These are phyloP conservation scores for Vimba vimba DNA, from an alignment of 2,113 vertebrate genomes.

Conservation along the genomic window DNA sequence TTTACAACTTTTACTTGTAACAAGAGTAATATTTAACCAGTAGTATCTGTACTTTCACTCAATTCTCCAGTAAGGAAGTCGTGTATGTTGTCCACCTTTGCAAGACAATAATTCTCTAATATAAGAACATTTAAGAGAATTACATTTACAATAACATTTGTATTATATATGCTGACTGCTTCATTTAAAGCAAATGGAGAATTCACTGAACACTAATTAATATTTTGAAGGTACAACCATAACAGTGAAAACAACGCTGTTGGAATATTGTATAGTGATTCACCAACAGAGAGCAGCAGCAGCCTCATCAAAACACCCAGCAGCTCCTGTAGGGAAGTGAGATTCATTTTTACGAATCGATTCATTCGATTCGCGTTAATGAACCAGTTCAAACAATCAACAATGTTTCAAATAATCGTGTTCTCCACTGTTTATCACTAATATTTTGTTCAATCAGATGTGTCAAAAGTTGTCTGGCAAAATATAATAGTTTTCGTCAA, in stretches of 20 bases:
- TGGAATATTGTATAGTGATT: neutral
- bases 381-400: neutral
- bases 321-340: neutral
- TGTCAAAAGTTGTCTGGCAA: neutral
- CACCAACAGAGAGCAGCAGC: slow-evolving; percentile 49
- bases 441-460: neutral
- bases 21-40: no score
- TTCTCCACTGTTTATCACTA: neutral
- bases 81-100: no score
- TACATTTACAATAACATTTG: neutral
- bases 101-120: no score
- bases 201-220: neutral
- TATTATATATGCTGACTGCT: neutral
- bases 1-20: no score
- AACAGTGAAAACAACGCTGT: neutral
- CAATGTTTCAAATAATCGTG: neutral
- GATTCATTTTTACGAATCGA: neutral
- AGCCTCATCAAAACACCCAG: neutral
- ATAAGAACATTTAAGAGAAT: no score
- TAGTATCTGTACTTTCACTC: no score
- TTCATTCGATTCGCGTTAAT: neutral
- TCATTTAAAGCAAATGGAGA: neutral
- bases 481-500: neutral
- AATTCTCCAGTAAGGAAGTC: no score
- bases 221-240: neutral